Conservation (phyloP, 2,113 vertebrate genomes). For the Phodopus roborovskii region DNA sequence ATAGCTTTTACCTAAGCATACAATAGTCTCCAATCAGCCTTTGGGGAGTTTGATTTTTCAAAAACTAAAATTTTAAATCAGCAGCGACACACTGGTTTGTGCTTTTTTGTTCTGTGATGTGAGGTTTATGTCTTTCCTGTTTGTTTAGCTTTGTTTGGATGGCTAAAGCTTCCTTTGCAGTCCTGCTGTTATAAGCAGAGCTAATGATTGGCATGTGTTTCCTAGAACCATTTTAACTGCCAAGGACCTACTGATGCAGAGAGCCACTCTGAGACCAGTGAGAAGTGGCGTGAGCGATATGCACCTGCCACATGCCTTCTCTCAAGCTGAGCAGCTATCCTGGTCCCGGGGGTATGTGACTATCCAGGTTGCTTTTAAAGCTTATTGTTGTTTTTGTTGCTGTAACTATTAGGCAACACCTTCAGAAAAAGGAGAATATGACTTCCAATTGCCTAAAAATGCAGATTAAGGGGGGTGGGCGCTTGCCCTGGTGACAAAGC, state of each 20-base stretch:
- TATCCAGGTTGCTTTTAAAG: not conserved
- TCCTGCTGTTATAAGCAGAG: not conserved
- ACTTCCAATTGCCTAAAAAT: slow-evolving; percentile 68
- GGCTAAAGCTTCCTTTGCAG: not conserved
- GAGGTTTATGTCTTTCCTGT: not conserved
- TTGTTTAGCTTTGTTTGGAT: not conserved
- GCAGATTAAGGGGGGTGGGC: not conserved
- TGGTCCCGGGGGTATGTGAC: not conserved
- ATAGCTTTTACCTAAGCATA: not conserved
- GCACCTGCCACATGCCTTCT: not conserved
- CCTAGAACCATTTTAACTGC: slow-evolving; percentile 19
- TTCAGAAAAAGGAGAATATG: slow-evolving; percentile 45
- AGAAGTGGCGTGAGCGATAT: rapidly evolving
- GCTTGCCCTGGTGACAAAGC: slow-evolving; percentile 70
- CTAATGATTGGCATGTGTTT: slow-evolving; percentile 15
- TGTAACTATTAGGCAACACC: slow-evolving; percentile 25
- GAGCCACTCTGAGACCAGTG: not conserved
- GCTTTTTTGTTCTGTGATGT: not conserved
- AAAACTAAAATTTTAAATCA: slow-evolving; percentile 2
- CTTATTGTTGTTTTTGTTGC: not conserved
- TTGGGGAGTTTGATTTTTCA: not conserved
- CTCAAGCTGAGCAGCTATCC: not conserved
- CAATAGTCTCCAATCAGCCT: not conserved
- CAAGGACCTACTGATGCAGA: not conserved
- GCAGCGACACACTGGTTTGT: not conserved